Percentiles rank a stretch among this genome's conserved stretches.
phyloP scores from a whole-genome alignment of 1,140 invertebrate genomes.

The Drosophila suzukii region DNA sequence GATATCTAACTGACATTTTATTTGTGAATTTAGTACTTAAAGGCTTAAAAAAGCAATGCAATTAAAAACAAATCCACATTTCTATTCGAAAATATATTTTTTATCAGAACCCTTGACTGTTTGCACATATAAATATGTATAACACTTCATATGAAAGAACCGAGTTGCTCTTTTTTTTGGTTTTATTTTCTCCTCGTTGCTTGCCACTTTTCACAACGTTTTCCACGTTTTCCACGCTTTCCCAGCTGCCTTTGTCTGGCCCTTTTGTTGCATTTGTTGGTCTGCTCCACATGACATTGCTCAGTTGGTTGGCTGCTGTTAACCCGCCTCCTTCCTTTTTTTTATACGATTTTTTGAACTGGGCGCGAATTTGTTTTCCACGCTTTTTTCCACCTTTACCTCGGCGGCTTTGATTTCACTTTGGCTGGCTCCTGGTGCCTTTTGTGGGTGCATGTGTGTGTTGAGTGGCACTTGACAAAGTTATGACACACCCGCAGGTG shows the following conservation, averaged over 20 bases:
- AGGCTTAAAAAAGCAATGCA: too few species aligned
- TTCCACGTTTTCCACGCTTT: constrained; percentile 21
- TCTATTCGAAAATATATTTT: background rate
- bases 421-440: constrained; percentile 18
- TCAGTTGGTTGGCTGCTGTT: constrained; percentile 46
- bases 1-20: too few species aligned
- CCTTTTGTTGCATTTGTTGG: constrained; percentile 14
- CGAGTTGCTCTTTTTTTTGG: constrained; percentile 9
- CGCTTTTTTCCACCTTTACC: background rate
- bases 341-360: constrained; percentile 35
- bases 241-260: constrained; percentile 33
- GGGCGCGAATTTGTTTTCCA: constrained; percentile 38
- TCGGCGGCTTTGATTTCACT: constrained; percentile 51
- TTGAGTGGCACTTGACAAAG: constrained; percentile 59
- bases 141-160: background rate
- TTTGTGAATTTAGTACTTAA: too few species aligned
- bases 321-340: constrained; percentile 9
- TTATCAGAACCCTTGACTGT: background rate
- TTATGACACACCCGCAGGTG: constrained; percentile 57
- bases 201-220: constrained; percentile 27
- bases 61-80: background rate
- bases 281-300: constrained; percentile 53
- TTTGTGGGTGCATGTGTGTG: constrained; percentile 24
- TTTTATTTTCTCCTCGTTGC: constrained; percentile 1
- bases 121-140: constrained; percentile 1